Evolutionary conservation across 2,113 vertebrate species (phyloP).

Genomic region (Nerophis lumbriciformis): DNA sequence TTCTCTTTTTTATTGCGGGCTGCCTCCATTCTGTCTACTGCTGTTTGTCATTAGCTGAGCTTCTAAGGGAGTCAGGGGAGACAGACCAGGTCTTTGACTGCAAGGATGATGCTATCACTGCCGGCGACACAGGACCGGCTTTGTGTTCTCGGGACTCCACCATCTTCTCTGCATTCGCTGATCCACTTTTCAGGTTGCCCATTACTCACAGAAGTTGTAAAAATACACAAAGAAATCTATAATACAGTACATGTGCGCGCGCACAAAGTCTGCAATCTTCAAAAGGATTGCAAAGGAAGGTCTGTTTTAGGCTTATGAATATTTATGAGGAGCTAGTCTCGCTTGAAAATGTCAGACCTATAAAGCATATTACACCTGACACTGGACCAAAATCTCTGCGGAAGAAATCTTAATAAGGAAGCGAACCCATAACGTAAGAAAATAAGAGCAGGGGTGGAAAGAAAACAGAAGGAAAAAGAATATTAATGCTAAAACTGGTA

Average conservation of each 20-base stretch:
- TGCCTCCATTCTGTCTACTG: slow-evolving; percentile 3
- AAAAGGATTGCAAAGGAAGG: slow-evolving; percentile 15
- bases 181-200: slow-evolving; percentile 36
- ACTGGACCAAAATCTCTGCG: neutral
- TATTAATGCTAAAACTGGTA: neutral
- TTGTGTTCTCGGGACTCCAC: slow-evolving; percentile 55
- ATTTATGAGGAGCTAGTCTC: neutral
- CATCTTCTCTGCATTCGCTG: slow-evolving; percentile 24
- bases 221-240: slow-evolving; percentile 7
- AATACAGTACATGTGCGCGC: neutral
- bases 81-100: slow-evolving; percentile 62
- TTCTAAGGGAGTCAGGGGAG: slow-evolving; percentile 47
- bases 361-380: neutral
- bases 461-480: neutral
- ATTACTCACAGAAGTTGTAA: slow-evolving; percentile 37
- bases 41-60: slow-evolving; percentile 38
- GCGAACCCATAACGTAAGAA: neutral
- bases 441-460: neutral
- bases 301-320: neutral
- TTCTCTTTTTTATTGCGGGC: no score
- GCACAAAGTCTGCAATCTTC: slow-evolving; percentile 24
- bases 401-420: neutral
- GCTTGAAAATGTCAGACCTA: neutral
- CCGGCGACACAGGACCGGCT: slow-evolving; percentile 54
- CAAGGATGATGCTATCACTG: slow-evolving; percentile 54